Evolutionary conservation across 2,888 invertebrate genomes (phyloP), one percentile per base, ranked within the genome.

Genomic region (Drosophila nigricruria): DNA sequence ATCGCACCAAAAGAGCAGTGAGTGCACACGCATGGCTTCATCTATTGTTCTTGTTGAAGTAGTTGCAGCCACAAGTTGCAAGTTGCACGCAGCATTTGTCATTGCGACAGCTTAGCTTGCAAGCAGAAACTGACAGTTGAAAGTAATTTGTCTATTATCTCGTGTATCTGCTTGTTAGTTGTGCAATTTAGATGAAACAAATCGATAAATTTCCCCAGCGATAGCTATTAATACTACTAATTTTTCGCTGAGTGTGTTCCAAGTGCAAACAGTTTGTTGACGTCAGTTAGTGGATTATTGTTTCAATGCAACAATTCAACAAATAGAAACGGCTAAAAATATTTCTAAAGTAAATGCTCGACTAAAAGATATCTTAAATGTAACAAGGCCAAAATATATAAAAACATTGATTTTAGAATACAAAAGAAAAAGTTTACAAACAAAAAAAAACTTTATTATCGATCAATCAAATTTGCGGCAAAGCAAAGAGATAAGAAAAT

Each of bases 51-150:
- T 32, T 52, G 45, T n/a, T 43, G 52, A 27, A 50, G 54, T 66
- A 61, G 58, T 23, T 45, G 53, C 73, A 65, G 73, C 68, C 62
- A 43, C 72, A 65, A 68, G 70, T 69, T 60, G 67, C 76, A 59
- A 42, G 49, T 36, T 8, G 61, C 79, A 76, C 47, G 58, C 58
- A 45, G 45, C 43, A 18, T 36, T 78, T 67, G 69, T 67, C 77
- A 63, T 70, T 58, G 67, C 73, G 58, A 64, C 60, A 54, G 30
- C 60, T 23, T 14, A 36, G 23, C 18, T 57, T 18, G 20, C 45
- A 18, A 54, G 8, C 34, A 34, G 10, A 23, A 25, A 38, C 50
- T 36, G 43, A 34, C 40, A 20, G 34, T 18, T 30, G 1, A 20
- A 23, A 40, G 52, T 45, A 64, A 63, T 47, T 73, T 68, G 34